Percentiles rank a stretch among this genome's conserved stretches.
Conservation (phyloP, 2,797 vertebrate species). For the Acrossocheilus fasciatus region DNA sequence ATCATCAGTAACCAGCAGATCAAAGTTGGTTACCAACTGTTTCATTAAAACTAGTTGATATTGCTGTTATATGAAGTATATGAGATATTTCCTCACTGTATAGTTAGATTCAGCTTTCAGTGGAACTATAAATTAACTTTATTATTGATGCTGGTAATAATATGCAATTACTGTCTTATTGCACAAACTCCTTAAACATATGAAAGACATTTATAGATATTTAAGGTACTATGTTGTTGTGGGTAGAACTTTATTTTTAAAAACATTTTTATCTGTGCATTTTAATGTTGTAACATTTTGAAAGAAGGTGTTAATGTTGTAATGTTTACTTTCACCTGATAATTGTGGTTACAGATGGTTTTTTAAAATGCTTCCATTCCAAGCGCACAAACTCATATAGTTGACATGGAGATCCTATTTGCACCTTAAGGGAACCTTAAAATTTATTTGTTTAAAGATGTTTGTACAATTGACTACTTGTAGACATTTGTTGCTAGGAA, state of each 20-base stretch:
- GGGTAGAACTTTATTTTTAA: slow-evolving; percentile 13
- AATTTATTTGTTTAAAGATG: slow-evolving; percentile 2
- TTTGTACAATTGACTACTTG: background rate
- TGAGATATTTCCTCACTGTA: background rate
- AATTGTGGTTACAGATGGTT: background rate
- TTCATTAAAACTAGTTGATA: background rate
- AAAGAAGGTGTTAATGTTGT: background rate
- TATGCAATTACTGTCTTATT: background rate
- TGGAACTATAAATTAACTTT: background rate
- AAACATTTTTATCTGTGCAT: background rate
- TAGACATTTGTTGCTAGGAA: slow-evolving; percentile 12
- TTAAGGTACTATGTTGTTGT: slow-evolving; percentile 9
- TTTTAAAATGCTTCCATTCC: background rate
- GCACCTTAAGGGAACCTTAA: slow-evolving; percentile 20
- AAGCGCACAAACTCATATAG: background rate
- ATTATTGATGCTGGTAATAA: background rate
- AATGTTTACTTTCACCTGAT: background rate
- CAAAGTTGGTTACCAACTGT: background rate
- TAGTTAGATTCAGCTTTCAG: background rate
- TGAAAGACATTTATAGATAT: slow-evolving; percentile 15
- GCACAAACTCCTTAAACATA: background rate
- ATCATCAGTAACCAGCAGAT: background rate
- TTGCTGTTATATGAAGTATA: background rate
- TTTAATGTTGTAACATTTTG: background rate
- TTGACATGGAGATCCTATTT: background rate